These are phyloP conservation scores for Sylvia borin DNA, from an alignment of 2,797 vertebrate genomes.

Conservation along the genomic window DNA sequence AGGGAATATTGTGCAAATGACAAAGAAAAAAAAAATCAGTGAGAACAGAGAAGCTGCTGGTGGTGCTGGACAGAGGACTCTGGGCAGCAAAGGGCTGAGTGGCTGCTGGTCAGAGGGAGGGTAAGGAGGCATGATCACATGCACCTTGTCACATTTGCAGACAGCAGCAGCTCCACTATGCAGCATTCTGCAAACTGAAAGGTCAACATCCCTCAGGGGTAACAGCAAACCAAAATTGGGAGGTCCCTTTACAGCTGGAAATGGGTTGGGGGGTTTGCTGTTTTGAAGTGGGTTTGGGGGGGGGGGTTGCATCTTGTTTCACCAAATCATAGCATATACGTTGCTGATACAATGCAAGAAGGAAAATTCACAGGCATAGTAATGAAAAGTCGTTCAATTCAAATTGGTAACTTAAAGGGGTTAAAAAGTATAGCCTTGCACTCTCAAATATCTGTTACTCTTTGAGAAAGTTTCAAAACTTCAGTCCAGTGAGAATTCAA, in stretches of 20 bases:
- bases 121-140: background rate
- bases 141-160: background rate
- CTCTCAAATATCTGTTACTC: background rate
- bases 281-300: background rate
- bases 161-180: background rate
- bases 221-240: background rate
- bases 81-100: background rate
- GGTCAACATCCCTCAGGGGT: fast-evolving
- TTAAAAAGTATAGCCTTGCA: background rate
- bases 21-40: background rate
- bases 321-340: background rate
- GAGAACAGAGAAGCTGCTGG: background rate
- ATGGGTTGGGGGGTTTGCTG: background rate
- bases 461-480: background rate
- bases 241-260: background rate
- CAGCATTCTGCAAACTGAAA: background rate
- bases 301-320: background rate
- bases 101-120: background rate
- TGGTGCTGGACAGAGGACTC: background rate
- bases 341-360: background rate
- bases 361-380: background rate
- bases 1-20: background rate
- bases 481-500: background rate
- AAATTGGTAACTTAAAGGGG: background rate
- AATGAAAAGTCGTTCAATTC: background rate